Percentiles rank a stretch among this genome's conserved stretches.
Conservation (phyloP, 1,140 invertebrate genomes). For the Venustaconcha ellipsiformis region DNA sequence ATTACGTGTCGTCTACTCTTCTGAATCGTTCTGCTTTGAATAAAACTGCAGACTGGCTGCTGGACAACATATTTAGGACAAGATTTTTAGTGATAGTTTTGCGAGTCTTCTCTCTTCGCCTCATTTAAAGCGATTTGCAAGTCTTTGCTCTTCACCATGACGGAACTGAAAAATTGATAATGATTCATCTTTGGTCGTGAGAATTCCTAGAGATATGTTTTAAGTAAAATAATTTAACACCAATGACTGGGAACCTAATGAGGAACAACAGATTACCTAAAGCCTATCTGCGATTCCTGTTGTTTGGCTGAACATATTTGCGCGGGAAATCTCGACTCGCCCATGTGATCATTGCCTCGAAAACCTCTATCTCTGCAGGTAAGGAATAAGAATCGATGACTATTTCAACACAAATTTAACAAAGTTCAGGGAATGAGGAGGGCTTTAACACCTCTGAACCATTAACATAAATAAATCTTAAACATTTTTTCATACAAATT, state of each 20-base stretch:
- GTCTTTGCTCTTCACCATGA: constrained; percentile 30
- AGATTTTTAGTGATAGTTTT: constrained; percentile 12
- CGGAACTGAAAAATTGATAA: constrained; percentile 30
- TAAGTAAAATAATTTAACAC: constrained; percentile 33
- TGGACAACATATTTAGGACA: constrained; percentile 12
- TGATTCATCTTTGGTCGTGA: constrained; percentile 23
- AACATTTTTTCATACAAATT: constrained; percentile 27
- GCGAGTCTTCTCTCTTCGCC: constrained; percentile 8
- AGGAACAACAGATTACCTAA: constrained; percentile 31
- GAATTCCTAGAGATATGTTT: constrained; percentile 22
- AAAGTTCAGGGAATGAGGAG: constrained; percentile 21
- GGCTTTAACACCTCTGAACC: constrained; percentile 15
- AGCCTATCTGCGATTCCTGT: constrained; percentile 14
- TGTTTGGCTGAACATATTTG: constrained; percentile 26
- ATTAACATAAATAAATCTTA: constrained; percentile 22
- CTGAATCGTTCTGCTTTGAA: constrained; percentile 14
- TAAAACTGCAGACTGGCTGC: constrained; percentile 7
- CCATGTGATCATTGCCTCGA: constrained; percentile 25
- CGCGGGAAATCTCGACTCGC: constrained; percentile 32
- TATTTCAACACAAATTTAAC: constrained; percentile 16
- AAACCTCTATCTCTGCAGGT: constrained; percentile 26
- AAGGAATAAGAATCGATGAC: constrained; percentile 30
- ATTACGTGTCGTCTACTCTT: constrained; percentile 18
- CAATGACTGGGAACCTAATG: constrained; percentile 35
- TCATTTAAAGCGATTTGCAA: constrained; percentile 20